Percentiles rank a stretch among this genome's conserved stretches.
phyloP scores from a whole-genome alignment of 2,113 vertebrate species.

The Panthera leo region DNA sequence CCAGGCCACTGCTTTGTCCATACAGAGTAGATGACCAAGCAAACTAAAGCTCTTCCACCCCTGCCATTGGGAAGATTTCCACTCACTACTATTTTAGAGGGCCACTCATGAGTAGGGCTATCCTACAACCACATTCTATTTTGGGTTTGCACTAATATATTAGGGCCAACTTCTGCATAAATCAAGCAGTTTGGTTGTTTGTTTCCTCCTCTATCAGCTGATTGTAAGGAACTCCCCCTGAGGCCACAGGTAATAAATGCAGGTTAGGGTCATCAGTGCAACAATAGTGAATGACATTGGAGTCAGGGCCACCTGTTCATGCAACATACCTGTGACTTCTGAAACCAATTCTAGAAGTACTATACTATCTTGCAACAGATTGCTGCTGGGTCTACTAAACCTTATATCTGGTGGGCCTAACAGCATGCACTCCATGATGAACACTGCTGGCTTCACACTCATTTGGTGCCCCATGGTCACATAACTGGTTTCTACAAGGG shows the following conservation, averaged over 20 bases:
- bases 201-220: background rate
- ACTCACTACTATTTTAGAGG: background rate
- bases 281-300: background rate
- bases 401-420: background rate
- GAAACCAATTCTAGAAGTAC: background rate
- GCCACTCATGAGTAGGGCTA: background rate
- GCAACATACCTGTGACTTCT: background rate
- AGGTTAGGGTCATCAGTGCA: background rate
- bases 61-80: background rate
- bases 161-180: background rate
- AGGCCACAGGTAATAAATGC: background rate
- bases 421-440: background rate
- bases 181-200: background rate
- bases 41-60: background rate
- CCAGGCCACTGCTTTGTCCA: background rate
- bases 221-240: background rate
- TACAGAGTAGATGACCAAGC: background rate
- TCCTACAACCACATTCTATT: background rate
- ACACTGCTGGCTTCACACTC: background rate
- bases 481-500: background rate
- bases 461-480: background rate
- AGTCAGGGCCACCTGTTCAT: background rate
- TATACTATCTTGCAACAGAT: background rate
- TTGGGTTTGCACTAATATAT: background rate
- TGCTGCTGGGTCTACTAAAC: background rate